Evolutionary conservation across 2,888 invertebrate species (phyloP).

Genomic region (Drosophila austrosaltans): DNA sequence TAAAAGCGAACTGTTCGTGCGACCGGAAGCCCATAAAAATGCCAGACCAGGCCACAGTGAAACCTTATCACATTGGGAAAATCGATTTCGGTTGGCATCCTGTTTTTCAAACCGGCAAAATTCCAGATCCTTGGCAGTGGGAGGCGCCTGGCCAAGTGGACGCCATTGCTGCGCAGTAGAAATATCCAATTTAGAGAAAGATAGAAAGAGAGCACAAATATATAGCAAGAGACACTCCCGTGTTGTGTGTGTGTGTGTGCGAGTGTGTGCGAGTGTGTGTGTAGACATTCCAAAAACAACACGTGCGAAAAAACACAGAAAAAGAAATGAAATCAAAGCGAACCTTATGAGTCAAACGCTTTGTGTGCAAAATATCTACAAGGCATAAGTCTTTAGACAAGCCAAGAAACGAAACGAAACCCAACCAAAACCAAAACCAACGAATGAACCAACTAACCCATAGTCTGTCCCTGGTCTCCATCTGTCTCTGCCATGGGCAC

Average conservation of each 20-base stretch:
- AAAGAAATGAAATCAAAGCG: slow-evolving; percentile 3
- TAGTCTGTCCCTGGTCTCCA: slow-evolving; percentile 11
- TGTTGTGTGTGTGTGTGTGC: neutral
- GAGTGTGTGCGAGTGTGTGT: neutral
- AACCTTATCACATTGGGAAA: slow-evolving; percentile 74
- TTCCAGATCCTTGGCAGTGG: slow-evolving; percentile 39
- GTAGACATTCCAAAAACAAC: slow-evolving; percentile 14
- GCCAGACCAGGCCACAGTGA: slow-evolving; percentile 46
- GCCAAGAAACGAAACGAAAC: too few relatives aligned
- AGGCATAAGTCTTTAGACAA: slow-evolving; percentile 23
- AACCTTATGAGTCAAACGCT: slow-evolving; percentile 8
- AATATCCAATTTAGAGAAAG: slow-evolving; percentile 25
- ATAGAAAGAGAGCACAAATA: neutral
- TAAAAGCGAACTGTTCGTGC: slow-evolving; percentile 18
- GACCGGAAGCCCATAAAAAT: slow-evolving; percentile 61
- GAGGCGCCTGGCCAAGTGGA: slow-evolving; percentile 57
- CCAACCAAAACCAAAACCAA: too few relatives aligned
- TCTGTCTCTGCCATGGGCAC: slow-evolving; percentile 26
- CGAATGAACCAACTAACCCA: too few relatives aligned
- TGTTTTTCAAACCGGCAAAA: slow-evolving; percentile 1
- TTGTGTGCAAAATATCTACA: slow-evolving; percentile 15
- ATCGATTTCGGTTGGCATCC: slow-evolving; percentile 64
- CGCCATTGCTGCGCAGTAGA: slow-evolving; percentile 75
- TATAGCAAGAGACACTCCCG: slow-evolving; percentile 7
- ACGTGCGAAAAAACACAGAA: slow-evolving; percentile 10